Conservation (phyloP, 2,888 invertebrate genomes). For the Deilephila porcellus region DNA sequence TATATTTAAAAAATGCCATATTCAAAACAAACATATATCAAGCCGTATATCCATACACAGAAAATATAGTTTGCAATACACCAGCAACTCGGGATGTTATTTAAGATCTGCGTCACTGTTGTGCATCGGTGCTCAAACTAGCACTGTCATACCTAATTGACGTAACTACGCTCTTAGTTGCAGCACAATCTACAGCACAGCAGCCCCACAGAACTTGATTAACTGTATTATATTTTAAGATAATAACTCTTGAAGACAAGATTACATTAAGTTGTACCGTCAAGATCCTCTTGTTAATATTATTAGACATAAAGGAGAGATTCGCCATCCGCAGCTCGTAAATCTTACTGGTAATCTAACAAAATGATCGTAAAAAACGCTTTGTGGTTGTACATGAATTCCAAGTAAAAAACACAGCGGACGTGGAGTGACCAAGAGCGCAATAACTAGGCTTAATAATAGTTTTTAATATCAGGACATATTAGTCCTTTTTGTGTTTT, state of each 20-base stretch:
- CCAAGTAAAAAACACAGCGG: background rate
- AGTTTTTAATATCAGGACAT: too few relatives aligned
- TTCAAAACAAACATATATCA: too few relatives aligned
- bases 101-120: background rate
- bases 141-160: background rate
- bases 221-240: constrained; percentile 5
- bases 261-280: constrained; percentile 11
- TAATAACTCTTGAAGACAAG: constrained; percentile 15
- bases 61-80: too few relatives aligned
- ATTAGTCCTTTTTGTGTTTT: too few relatives aligned
- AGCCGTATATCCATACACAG: too few relatives aligned
- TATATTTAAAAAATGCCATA: too few relatives aligned
- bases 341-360: constrained; percentile 22
- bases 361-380: constrained; percentile 17
- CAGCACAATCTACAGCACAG: constrained; percentile 2
- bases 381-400: constrained; percentile 14
- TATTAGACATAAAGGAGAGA: constrained; percentile 24
- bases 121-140: background rate
- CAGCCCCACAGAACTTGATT: constrained; percentile 21
- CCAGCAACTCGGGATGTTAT: background rate
- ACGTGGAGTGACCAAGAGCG: background rate
- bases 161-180: constrained; percentile 2
- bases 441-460: background rate
- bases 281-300: constrained; percentile 21
- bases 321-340: constrained; percentile 19